phyloP scores from a whole-genome alignment of 1,140 invertebrate genomes.

The Copidosoma floridanum region DNA sequence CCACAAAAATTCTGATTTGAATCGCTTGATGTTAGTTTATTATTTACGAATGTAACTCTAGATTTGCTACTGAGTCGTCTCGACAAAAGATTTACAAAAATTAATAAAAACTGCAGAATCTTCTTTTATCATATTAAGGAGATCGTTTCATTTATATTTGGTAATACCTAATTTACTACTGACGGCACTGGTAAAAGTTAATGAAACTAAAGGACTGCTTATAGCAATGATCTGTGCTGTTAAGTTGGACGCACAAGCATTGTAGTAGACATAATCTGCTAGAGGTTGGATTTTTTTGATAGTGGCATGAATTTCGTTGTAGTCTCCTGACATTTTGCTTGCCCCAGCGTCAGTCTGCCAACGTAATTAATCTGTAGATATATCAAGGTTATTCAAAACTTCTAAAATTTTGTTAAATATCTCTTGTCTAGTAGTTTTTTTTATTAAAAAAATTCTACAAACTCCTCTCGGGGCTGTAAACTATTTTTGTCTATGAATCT shows the following conservation, averaged over 20 bases:
- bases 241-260: not conserved
- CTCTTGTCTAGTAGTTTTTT: not conserved
- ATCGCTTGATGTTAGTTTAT: not conserved
- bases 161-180: no score
- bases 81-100: not conserved
- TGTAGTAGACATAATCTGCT: not conserved
- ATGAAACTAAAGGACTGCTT: not conserved
- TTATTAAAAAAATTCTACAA: not conserved
- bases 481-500: not conserved
- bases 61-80: not conserved
- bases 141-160: no score
- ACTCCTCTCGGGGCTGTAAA: conserved; percentile 26
- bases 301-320: not conserved
- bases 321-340: not conserved
- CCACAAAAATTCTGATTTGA: not conserved
- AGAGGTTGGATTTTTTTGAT: not conserved
- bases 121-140: no score
- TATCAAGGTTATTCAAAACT: not conserved
- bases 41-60: not conserved
- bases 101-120: no score
- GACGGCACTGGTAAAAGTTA: no score
- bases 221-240: not conserved
- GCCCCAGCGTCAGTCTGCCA: not conserved
- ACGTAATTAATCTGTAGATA: not conserved
- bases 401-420: not conserved